Evolutionary conservation across 2,113 vertebrate genomes (phyloP).

Genomic region (Pollachius pollachius): DNA sequence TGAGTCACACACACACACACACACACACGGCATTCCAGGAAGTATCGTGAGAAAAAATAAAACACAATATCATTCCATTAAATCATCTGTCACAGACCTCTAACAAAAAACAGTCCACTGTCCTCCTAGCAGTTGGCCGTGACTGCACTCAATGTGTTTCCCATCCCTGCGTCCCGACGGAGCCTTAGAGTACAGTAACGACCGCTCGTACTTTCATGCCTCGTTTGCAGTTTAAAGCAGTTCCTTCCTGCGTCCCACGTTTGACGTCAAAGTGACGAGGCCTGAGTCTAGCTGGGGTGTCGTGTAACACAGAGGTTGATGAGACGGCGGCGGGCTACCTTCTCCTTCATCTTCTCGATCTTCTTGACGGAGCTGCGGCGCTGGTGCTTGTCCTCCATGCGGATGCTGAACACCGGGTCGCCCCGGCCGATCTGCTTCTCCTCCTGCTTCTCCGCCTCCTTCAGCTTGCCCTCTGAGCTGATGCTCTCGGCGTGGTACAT

Average conservation of each 20-base stretch:
- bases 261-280: no score
- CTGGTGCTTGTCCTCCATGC: constrained; percentile 89
- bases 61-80: constrained; percentile 26
- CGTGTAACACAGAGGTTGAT: no score
- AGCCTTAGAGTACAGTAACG: background rate
- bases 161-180: no score
- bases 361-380: constrained; percentile 97
- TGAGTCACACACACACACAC: constrained; percentile 50
- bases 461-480: constrained; percentile 95
- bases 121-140: background rate
- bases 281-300: no score
- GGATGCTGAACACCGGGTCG: constrained; percentile 89
- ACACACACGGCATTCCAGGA: constrained; percentile 39
- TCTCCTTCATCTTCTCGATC: constrained; percentile 99
- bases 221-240: no score
- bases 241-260: no score
- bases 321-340: constrained; percentile 67
- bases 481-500: constrained; percentile 98
- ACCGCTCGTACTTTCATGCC: background rate
- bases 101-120: constrained; percentile 45
- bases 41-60: constrained; percentile 20
- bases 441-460: constrained; percentile 97
- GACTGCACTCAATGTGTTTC: no score
- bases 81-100: constrained; percentile 24
- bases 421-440: constrained; percentile 91